Evolutionary conservation across 2,113 vertebrate species (phyloP), one percentile per base, ranked within the genome.

Genomic region (Arizona elegans): DNA sequence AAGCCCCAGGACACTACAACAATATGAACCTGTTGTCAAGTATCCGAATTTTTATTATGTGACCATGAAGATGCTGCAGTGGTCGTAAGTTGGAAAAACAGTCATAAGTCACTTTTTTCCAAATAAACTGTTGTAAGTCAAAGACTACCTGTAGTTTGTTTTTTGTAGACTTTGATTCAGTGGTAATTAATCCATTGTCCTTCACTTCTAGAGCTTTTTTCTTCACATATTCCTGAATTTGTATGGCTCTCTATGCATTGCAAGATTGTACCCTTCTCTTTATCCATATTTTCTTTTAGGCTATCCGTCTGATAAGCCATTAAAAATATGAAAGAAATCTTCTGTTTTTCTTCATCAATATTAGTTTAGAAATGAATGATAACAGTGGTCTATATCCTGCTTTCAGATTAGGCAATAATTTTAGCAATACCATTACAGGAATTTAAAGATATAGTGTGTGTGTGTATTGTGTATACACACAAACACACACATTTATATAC

Each of bases 381-480:
- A 92, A 92, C 97, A 98, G 98, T 93, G 97, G 98, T 98, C 97
- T 95, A 96, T 96, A 96, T 70, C 26, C 43, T 24, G 7, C 97
- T 97, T 97, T 97, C 94, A 94, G 96, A 97, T 98, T 97, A 95
- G 97, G 97, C 97, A 98, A 98, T 97, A 98, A 96, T 98, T 98
- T 97, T 96, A 96, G 97, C 97, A 96, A 97, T 93, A 95, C 92
- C 97, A 96, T 97, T 96, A 94, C 97, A 98, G 97, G 97, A 97
- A 96, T 98, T 55, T 55, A 55, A 55, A 55, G 13, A 55, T 56
- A 56, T 19, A 56, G 55, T 56, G 55, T 19, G 5, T 5, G 1
- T 56, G 17, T 56, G 55, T 19, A 19, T 56, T 56, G 5, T 62
- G 9, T 11, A 62, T 1, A 70, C 29, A 13, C 11, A 65, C 62